These are phyloP conservation scores for Elachura formosa DNA, from an alignment of 2,113 vertebrate species.

Conservation along the genomic window DNA sequence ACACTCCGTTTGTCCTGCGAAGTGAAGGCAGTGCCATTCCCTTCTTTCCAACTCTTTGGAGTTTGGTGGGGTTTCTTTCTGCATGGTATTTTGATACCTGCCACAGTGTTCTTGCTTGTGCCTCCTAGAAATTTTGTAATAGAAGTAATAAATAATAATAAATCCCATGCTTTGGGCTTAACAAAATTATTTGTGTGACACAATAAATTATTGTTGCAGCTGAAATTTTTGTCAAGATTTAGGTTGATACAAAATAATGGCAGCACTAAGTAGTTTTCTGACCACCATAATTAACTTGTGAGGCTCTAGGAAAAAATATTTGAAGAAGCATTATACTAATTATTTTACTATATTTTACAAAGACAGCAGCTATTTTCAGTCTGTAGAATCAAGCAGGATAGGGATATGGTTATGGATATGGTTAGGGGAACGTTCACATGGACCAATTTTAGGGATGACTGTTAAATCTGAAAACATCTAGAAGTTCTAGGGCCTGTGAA, in stretches of 20 bases:
- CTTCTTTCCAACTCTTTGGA: not conserved
- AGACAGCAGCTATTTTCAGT: not conserved
- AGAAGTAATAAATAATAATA: not conserved
- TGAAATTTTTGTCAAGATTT: not conserved
- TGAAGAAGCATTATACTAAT: too few species aligned
- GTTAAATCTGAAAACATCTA: not conserved
- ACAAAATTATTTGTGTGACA: not conserved
- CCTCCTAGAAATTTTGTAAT: not conserved
- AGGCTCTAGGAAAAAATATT: not conserved
- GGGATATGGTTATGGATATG: not conserved
- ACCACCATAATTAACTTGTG: not conserved
- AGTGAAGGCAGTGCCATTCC: not conserved
- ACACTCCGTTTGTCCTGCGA: not conserved
- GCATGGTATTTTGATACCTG: rapidly evolving
- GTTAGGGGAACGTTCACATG: not conserved
- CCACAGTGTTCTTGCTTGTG: not conserved
- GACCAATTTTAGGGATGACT: not conserved
- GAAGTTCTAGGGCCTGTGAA: not conserved
- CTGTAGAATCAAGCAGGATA: not conserved
- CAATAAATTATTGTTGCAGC: not conserved
- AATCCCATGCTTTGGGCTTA: not conserved
- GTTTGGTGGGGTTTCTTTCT: not conserved
- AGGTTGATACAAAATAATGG: not conserved
- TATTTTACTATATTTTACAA: too few species aligned
- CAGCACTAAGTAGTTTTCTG: not conserved